Conservation (phyloP, 2,888 invertebrate species). For the Barypeithes pellucidus region DNA sequence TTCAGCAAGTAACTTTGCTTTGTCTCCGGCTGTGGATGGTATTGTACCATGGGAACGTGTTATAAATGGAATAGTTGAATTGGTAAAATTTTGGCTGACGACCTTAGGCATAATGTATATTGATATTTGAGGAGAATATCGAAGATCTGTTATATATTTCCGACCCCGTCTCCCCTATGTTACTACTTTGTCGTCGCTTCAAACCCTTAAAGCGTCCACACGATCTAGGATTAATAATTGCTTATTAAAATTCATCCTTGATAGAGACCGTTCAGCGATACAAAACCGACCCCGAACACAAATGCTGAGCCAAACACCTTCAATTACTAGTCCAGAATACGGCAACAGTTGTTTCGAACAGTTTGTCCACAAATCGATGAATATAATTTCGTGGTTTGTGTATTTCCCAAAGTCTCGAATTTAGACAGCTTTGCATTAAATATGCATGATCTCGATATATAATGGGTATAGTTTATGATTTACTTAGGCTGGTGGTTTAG, state of each 20-base stretch:
- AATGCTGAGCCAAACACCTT: constrained; percentile 20
- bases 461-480: too few relatives aligned
- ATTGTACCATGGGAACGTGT: too few relatives aligned
- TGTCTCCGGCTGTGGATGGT: too few relatives aligned
- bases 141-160: too few relatives aligned
- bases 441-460: background rate
- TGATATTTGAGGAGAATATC: too few relatives aligned
- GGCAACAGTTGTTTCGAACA: constrained; percentile 31
- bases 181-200: background rate
- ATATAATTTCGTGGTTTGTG: constrained; percentile 11
- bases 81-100: too few relatives aligned
- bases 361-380: constrained; percentile 36
- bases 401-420: background rate
- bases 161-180: background rate
- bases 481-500: too few relatives aligned
- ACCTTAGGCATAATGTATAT: too few relatives aligned
- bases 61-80: too few relatives aligned
- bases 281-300: constrained; percentile 24
- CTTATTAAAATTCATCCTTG: constrained; percentile 24
- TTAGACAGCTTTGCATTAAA: background rate
- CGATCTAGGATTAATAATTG: background rate
- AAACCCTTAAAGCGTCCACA: background rate
- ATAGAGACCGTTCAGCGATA: constrained; percentile 15
- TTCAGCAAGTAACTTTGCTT: too few relatives aligned
- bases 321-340: constrained; percentile 24